Evolutionary conservation across 2,113 vertebrate species (phyloP).

Genomic region (Carollia perspicillata): DNA sequence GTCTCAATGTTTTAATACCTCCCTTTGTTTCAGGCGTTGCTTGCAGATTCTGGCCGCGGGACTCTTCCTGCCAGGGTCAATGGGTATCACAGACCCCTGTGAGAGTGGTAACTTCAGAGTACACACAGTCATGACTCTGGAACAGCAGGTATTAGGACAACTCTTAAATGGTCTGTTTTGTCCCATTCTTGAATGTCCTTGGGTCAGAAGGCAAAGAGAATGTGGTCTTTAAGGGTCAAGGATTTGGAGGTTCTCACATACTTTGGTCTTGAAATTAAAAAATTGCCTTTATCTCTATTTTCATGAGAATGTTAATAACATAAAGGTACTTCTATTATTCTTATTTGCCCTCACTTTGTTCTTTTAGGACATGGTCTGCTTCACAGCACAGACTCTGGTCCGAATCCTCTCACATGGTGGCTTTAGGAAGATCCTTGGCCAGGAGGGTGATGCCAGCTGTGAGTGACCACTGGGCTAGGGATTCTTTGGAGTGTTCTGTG

Average conservation of each 20-base stretch:
- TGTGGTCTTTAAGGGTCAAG: neutral
- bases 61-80: conserved; percentile 95
- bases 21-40: conserved; percentile 85
- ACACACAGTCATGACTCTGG: conserved; percentile 97
- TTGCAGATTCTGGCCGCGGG: conserved; percentile 97
- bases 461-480: conserved; percentile 71
- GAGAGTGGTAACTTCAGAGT: conserved; percentile 97
- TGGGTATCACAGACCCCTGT: conserved; percentile 97
- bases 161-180: neutral
- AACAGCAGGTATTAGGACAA: conserved; percentile 90
- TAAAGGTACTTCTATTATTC: neutral
- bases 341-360: neutral
- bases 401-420: conserved; percentile 96
- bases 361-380: conserved; percentile 95
- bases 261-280: neutral
- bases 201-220: neutral
- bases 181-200: neutral
- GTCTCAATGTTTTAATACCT: neutral
- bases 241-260: neutral
- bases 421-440: conserved; percentile 95
- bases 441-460: conserved; percentile 97
- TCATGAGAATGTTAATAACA: neutral
- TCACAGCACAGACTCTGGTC: conserved; percentile 95
- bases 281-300: neutral
- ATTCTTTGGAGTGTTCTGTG: neutral